Conservation (phyloP, 2,888 invertebrate species). For the Lasioglossum vierecki region DNA sequence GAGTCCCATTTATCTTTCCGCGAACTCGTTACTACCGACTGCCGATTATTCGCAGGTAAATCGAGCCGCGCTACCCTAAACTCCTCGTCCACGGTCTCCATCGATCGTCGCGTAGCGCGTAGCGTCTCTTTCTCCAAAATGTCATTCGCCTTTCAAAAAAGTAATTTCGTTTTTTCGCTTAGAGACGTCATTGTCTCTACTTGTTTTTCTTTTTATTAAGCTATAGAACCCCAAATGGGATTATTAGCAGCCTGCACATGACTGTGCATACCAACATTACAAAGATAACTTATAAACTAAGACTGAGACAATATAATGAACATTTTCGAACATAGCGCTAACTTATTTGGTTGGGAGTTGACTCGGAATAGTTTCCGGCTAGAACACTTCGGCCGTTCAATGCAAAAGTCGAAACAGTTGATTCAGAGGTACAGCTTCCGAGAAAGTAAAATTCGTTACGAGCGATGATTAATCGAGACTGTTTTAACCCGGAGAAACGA, state of each 20-base stretch:
- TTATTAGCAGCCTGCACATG: too few species aligned
- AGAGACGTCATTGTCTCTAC: neutral
- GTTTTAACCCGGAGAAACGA: neutral
- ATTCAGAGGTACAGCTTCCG: neutral
- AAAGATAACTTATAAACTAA: too few species aligned
- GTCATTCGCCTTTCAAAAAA: neutral
- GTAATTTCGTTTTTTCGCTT: neutral
- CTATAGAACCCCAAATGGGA: too few species aligned
- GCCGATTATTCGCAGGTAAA: slow-evolving; percentile 58
- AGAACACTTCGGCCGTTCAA: too few species aligned
- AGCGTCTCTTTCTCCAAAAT: neutral
- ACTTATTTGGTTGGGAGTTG: too few species aligned
- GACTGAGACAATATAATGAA: too few species aligned
- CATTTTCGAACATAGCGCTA: too few species aligned
- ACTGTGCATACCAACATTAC: too few species aligned
- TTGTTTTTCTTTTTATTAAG: too few species aligned
- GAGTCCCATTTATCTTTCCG: slow-evolving; percentile 80
- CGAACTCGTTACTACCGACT: slow-evolving; percentile 42
- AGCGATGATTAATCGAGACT: neutral
- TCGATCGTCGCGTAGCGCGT: neutral
- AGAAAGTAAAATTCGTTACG: neutral
- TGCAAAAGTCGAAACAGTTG: too few species aligned
- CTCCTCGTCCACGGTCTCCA: neutral
- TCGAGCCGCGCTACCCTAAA: slow-evolving; percentile 19
- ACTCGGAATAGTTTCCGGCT: too few species aligned